phyloP scores from a whole-genome alignment of 2,888 invertebrate species.

The Fragum fragum region DNA sequence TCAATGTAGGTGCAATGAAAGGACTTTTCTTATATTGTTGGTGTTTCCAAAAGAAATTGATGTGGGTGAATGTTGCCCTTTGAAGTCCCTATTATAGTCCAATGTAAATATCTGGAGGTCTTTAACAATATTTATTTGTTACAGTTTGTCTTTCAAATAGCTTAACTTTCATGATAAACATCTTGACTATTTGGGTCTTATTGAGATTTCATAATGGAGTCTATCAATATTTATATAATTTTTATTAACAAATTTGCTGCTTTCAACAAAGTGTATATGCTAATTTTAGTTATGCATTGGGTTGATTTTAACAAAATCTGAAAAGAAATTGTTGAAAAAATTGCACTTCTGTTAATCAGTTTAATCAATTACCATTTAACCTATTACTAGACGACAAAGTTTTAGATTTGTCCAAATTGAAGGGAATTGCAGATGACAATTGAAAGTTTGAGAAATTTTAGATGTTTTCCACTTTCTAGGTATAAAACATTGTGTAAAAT shows the following conservation, averaged over 20 bases:
- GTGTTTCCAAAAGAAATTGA: neutral
- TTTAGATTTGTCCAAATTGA: too few species aligned
- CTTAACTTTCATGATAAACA: slow-evolving; percentile 14
- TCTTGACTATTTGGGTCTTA: slow-evolving; percentile 3
- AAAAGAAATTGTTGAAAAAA: too few species aligned
- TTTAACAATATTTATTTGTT: slow-evolving; percentile 17
- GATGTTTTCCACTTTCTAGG: too few species aligned
- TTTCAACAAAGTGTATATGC: neutral
- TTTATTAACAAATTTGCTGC: neutral
- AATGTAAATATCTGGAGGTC: slow-evolving; percentile 20
- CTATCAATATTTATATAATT: slow-evolving; percentile 9
- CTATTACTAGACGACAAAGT: too few species aligned
- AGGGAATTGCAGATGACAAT: too few species aligned
- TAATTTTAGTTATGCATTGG: too few species aligned
- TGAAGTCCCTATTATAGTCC: neutral
- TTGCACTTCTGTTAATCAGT: too few species aligned
- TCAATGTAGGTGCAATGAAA: neutral
- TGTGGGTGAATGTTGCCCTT: neutral
- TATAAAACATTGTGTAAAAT: too few species aligned
- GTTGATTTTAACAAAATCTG: too few species aligned
- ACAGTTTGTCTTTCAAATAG: slow-evolving; percentile 16
- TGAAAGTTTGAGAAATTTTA: too few species aligned
- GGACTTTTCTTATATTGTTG: neutral
- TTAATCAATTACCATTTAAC: too few species aligned
- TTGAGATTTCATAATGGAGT: slow-evolving; percentile 15